Evolutionary conservation across 2,888 invertebrate species (phyloP), one percentile per base, ranked within the genome.

Genomic region (Furcula furcula): DNA sequence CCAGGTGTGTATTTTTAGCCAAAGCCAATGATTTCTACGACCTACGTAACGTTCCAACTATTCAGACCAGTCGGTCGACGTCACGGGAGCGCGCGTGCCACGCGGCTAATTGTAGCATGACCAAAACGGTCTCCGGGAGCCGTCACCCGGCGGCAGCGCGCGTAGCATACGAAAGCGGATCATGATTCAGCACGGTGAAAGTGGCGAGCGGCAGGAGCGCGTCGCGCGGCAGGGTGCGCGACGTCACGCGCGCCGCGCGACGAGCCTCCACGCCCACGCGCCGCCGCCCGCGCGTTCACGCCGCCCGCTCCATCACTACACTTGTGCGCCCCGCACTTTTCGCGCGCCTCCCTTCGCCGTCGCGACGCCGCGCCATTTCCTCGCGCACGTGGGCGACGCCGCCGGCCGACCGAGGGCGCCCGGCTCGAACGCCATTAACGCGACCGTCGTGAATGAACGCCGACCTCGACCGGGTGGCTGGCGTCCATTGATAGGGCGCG

Each of bases 361-460:
- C 79, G 78, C 83, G 82, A 81, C 81, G 80, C 77, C 85, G 86
- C 87, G 87, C 87, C 86, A 86, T 85, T 86, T 86, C 77, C 85
- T 65, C 81, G 87, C 87, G 87, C 87, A 87, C 85, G 87, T 86
- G 86, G 87, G 87, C 86, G 86, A 79, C 76, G 65, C 58, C 57
- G 56, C 54, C 72, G 69, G 65, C 72, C 63, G 60, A 72, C 51
- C 74, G 79, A 81, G 77, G 81, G 77, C 86, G 76, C 77, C 70
- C 71, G 73, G 71, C 73, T 66, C 67, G 68, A 74, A 65, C 78
- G 82, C 85, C 86, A 88, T 85, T 86, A 86, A 79, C 77, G 69
- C 78, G 72, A 70, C 70, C 79, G 85, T 78, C 85, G 86, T 88
- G 87, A 86, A 88, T 87, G 87, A 87, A 81, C 72, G 77, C 76